Conservation (phyloP, 2,113 vertebrate species). For the Clarias magur region DNA sequence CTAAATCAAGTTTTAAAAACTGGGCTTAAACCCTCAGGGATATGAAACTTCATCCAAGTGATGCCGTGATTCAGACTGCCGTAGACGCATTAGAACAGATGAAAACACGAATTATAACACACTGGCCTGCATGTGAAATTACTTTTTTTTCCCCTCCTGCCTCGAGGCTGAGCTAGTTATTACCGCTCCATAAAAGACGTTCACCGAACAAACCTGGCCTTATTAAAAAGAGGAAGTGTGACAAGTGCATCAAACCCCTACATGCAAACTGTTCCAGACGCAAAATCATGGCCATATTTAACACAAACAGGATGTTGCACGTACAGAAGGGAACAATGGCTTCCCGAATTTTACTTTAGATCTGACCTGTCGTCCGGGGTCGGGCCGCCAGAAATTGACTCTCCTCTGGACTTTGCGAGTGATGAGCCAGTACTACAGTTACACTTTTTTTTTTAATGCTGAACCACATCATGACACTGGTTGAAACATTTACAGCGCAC, state of each 20-base stretch:
- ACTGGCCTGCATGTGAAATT: conserved; percentile 15
- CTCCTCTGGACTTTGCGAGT: background rate
- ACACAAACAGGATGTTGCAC: conserved; percentile 23
- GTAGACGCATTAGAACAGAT: background rate
- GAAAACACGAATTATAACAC: conserved; percentile 2
- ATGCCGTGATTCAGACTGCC: conserved; percentile 2
- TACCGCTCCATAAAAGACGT: conserved; percentile 39
- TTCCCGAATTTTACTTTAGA: conserved; percentile 21
- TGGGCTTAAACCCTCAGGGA: background rate
- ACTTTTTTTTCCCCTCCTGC: conserved; percentile 2
- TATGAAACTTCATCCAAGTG: background rate
- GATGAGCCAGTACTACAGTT: background rate
- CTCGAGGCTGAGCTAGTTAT: conserved; percentile 34
- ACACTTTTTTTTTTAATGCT: too few species aligned
- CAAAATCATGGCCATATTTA: conserved; percentile 13
- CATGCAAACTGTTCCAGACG: conserved; percentile 32
- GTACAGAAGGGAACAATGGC: background rate
- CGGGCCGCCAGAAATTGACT: background rate
- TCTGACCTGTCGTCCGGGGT: background rate
- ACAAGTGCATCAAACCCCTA: conserved; percentile 17
- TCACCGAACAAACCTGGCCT: conserved; percentile 43
- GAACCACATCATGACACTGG: background rate
- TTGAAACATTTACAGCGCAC: background rate
- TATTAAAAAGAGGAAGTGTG: conserved; percentile 48
- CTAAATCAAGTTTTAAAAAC: conserved; percentile 1